Evolutionary conservation across 1,140 invertebrate species (phyloP).

Genomic region (Drosophila tsacasi): DNA sequence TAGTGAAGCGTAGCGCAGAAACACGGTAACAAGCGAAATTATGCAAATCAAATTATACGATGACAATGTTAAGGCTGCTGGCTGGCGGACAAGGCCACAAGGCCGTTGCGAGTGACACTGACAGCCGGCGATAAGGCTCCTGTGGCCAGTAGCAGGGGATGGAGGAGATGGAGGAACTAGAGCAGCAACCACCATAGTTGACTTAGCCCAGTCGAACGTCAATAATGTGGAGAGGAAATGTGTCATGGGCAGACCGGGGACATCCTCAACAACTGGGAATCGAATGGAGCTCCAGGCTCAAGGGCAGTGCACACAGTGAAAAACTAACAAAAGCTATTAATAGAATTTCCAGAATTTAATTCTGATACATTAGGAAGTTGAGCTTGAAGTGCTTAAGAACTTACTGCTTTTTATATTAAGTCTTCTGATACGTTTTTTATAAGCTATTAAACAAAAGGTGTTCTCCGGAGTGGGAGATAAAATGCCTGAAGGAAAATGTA

Average conservation of each 20-base stretch:
- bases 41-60: constrained; percentile 84
- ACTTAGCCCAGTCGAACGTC: constrained; percentile 64
- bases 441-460: neutral
- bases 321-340: neutral
- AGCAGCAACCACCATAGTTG: constrained; percentile 39
- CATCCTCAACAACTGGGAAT: constrained; percentile 32
- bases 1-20: constrained; percentile 43
- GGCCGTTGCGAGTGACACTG: constrained; percentile 32
- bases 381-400: neutral
- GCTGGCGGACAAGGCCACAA: constrained; percentile 61
- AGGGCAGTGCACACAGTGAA: constrained; percentile 35
- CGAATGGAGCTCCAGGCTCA: constrained; percentile 31
- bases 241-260: constrained; percentile 48
- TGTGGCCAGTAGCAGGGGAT: constrained; percentile 3
- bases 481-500: neutral
- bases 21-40: constrained; percentile 73
- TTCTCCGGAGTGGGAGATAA: neutral
- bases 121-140: constrained; percentile 33
- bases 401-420: neutral
- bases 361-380: neutral
- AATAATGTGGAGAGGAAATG: constrained; percentile 70
- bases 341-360: neutral
- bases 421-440: neutral
- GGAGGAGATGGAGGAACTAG: neutral
- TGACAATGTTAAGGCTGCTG: constrained; percentile 74